Conservation (phyloP, 2,113 vertebrate genomes). For the Lycaon pictus region DNA sequence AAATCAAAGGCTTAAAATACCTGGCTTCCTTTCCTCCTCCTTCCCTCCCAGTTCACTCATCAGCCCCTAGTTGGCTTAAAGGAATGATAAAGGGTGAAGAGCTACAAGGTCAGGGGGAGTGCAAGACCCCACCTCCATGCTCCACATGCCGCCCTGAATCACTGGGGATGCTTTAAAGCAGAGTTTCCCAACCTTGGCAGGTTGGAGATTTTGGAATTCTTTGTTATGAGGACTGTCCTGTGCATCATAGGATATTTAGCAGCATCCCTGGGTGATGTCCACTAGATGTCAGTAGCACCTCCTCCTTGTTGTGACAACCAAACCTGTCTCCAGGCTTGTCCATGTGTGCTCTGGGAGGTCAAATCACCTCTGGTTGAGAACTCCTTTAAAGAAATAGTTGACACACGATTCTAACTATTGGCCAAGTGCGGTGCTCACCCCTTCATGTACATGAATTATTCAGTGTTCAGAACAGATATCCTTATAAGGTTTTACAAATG, state of each 20-base stretch:
- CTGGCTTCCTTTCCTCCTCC: background rate
- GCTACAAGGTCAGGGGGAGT: accelerated
- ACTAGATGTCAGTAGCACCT: accelerated
- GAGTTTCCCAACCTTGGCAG: background rate
- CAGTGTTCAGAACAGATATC: background rate
- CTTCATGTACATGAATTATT: background rate
- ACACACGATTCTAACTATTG: background rate
- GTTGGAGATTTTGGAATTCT: accelerated
- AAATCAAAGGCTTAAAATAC: background rate
- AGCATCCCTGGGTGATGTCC: background rate
- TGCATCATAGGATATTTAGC: background rate
- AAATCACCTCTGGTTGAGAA: background rate
- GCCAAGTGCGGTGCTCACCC: background rate
- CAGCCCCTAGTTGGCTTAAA: background rate
- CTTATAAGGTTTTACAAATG: background rate
- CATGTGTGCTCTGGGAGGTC: background rate
- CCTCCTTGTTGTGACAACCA: background rate
- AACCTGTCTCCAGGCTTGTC: background rate
- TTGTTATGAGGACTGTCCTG: background rate
- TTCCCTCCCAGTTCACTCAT: background rate
- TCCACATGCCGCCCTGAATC: accelerated
- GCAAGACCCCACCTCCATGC: background rate
- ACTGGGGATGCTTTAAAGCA: background rate
- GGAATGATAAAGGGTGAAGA: background rate
- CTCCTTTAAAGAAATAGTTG: background rate